These are phyloP conservation scores for Aromia moschata DNA, from an alignment of 2,888 invertebrate species.

Conservation along the genomic window DNA sequence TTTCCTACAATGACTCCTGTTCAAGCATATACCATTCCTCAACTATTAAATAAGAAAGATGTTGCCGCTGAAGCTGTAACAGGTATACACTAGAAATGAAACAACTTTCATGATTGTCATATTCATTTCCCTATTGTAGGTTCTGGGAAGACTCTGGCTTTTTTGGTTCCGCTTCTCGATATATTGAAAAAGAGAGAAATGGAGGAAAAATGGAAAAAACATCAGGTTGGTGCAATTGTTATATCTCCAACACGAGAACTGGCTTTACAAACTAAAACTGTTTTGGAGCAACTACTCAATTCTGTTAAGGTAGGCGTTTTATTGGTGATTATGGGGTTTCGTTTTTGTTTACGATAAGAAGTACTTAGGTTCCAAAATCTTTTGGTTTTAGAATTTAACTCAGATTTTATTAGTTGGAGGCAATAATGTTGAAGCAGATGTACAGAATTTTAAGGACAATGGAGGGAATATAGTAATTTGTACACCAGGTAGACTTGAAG, in stretches of 20 bases:
- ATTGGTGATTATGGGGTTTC: no score
- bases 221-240: conserved; percentile 87
- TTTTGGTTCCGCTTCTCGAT: conserved; percentile 91
- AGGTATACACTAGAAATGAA: conserved; percentile 48
- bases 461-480: conserved; percentile 91
- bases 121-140: conserved; percentile 65
- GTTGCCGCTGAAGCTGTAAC: conserved; percentile 98
- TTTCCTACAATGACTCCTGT: conserved; percentile 71
- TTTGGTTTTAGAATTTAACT: conserved; percentile 60
- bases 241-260: conserved; percentile 96
- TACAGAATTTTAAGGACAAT: conserved; percentile 70
- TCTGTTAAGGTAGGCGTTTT: conserved; percentile 63
- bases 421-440: conserved; percentile 79
- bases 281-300: conserved; percentile 65
- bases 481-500: conserved; percentile 94
- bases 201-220: conserved; percentile 72
- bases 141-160: conserved; percentile 97
- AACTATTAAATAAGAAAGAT: conserved; percentile 90
- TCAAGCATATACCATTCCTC: conserved; percentile 88
- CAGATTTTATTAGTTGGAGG: conserved; percentile 84
- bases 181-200: conserved; percentile 74
- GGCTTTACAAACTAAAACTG: conserved; percentile 87
- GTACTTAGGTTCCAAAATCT: no score
- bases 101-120: conserved; percentile 5
- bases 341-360: no score